These are phyloP conservation scores for Sturnus vulgaris DNA, from an alignment of 2,113 vertebrate genomes.

Conservation along the genomic window DNA sequence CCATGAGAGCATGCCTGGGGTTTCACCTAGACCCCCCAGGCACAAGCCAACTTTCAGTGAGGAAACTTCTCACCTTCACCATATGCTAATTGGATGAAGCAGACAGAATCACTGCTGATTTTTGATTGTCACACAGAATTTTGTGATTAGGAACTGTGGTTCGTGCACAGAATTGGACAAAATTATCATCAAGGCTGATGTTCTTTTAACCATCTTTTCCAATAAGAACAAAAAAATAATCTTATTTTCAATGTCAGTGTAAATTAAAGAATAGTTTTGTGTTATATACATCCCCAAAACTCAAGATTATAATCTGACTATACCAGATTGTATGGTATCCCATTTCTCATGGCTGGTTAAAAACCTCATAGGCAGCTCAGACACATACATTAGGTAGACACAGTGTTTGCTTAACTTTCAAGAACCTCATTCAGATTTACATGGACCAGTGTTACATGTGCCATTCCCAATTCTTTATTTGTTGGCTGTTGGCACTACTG, in stretches of 20 bases:
- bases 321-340: neutral
- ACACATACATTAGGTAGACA: neutral
- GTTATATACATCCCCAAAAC: neutral
- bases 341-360: neutral
- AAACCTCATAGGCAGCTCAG: neutral
- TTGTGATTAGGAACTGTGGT: rapidly evolving
- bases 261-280: neutral
- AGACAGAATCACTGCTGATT: neutral
- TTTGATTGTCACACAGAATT: neutral
- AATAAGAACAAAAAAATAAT: neutral
- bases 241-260: neutral
- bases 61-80: neutral
- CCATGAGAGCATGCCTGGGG: rapidly evolving
- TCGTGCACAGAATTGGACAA: neutral
- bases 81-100: neutral
- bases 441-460: neutral
- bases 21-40: too few relatives aligned
- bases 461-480: neutral
- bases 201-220: neutral
- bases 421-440: rapidly evolving
- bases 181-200: neutral
- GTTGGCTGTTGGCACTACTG: neutral
- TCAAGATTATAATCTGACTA: neutral
- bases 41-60: neutral
- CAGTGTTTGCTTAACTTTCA: neutral